phyloP scores from a whole-genome alignment of 2,113 vertebrate genomes.

The Otocyon megalotis region DNA sequence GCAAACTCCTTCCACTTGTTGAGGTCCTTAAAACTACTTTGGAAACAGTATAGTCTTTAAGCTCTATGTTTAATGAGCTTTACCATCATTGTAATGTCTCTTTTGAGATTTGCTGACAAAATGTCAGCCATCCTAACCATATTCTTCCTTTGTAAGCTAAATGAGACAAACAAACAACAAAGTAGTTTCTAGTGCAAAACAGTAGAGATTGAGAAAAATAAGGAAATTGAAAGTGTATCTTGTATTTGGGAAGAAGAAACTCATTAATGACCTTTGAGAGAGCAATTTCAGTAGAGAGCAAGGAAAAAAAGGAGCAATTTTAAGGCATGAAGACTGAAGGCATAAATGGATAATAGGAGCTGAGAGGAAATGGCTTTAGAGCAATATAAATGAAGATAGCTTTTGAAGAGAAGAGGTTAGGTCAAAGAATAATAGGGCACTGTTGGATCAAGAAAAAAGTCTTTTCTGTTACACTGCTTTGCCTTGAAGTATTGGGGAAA shows the following conservation, averaged over 20 bases:
- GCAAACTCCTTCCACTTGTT: neutral
- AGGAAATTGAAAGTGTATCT: neutral
- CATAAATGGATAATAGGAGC: neutral
- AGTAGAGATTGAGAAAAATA: neutral
- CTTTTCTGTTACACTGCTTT: neutral
- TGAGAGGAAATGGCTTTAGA: neutral
- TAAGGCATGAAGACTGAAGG: neutral
- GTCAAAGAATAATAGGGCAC: neutral
- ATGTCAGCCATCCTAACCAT: neutral
- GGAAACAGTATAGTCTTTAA: neutral
- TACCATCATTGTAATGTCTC: neutral
- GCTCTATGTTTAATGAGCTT: neutral
- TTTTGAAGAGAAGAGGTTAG: constrained; percentile 46
- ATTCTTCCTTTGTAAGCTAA: neutral
- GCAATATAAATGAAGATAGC: constrained; percentile 8
- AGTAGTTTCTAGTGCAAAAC: neutral
- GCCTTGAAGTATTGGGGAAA: neutral
- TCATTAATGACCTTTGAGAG: constrained; percentile 3
- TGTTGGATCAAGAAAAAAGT: neutral
- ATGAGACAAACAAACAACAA: neutral
- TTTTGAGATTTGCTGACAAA: constrained; percentile 15
- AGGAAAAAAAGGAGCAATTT: neutral
- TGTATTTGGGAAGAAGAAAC: neutral
- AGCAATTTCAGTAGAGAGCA: neutral
- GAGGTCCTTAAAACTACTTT: neutral